Evolutionary conservation across 2,888 invertebrate species (phyloP), one percentile per base, ranked within the genome.

Genomic region (Meiosimyza decipiens): DNA sequence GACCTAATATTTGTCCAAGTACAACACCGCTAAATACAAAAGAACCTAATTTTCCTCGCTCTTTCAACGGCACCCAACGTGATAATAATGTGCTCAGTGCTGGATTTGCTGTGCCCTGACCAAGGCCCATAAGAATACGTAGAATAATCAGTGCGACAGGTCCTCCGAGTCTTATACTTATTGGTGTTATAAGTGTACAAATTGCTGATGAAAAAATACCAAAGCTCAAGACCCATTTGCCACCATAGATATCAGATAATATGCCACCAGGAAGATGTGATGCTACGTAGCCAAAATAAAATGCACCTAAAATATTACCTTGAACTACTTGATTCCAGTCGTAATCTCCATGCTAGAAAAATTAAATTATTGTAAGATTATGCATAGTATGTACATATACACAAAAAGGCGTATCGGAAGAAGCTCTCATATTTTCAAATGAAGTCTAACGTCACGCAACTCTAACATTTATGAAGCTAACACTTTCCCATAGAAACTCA

Each of bases 51-150:
- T 91, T 89, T 1, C 93, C 92, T 72, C 95, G 88, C 81, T 95
- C 94, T 1, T 90, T 89, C 3, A 92, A 87, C 0, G 94, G 94
- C 0, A 93, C 92, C 95, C 95, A 95, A 77, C 92, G 90, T 0
- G 94, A 92, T 47, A 95, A 83, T 87, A 95, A 88, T 0, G 92
- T 91, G 80, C 93, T 94, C 78, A 97, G 88, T 0, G 96, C 95
- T 13, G 94, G 95, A 84, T 92, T 94, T 0, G 93, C 93, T 9
- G 93, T 92, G 33, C 94, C 94, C 89, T 95, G 94, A 68, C 94
- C 94, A 1, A 94, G 87, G 33, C 95, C 95, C 88, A 94, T 93
- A 0, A 94, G 77, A 0, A 95, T 89, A 71, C 95, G 88, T 9
- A 94, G 78, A 1, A 89, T 86, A 11, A 95, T 91, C 5, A 96